Percentiles rank a stretch among this genome's conserved stretches.
Conservation (phyloP, 2,113 vertebrate genomes). For the Girardinichthys multiradiatus region DNA sequence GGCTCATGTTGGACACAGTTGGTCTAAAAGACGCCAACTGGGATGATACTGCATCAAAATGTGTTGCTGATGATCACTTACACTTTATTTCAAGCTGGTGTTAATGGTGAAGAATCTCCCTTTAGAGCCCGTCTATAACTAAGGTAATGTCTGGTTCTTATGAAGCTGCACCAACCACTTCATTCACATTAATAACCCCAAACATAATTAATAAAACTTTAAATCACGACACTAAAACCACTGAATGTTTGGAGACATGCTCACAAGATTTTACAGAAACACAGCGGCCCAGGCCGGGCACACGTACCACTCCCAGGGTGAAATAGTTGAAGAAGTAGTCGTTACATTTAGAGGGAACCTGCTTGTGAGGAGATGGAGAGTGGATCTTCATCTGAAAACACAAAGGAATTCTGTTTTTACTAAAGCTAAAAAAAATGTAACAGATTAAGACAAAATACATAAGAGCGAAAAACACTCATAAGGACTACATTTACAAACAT, state of each 20-base stretch:
- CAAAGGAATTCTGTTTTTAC: not conserved
- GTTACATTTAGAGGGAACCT: slow-evolving; percentile 98
- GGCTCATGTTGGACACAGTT: not conserved
- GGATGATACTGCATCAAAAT: not conserved
- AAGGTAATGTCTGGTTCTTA: too few species aligned
- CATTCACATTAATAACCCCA: too few species aligned
- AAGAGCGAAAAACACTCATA: not conserved
- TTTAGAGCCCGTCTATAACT: too few species aligned
- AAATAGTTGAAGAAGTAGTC: slow-evolving; percentile 99
- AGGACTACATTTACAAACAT: not conserved
- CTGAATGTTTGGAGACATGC: not conserved
- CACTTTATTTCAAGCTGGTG: too few species aligned
- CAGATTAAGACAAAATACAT: not conserved
- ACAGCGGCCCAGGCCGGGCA: not conserved
- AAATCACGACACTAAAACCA: not conserved
- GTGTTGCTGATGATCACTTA: not conserved
- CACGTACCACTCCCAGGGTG: slow-evolving; percentile 96
- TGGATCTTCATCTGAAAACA: slow-evolving; percentile 98
- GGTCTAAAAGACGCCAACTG: not conserved
- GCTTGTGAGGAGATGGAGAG: slow-evolving; percentile 98
- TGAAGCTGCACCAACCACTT: too few species aligned
- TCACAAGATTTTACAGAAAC: not conserved
- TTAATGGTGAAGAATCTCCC: too few species aligned
- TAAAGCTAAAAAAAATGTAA: not conserved
- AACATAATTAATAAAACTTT: too few species aligned